Evolutionary conservation across 2,888 invertebrate species (phyloP).

Genomic region (Bruchidius siliquastri): DNA sequence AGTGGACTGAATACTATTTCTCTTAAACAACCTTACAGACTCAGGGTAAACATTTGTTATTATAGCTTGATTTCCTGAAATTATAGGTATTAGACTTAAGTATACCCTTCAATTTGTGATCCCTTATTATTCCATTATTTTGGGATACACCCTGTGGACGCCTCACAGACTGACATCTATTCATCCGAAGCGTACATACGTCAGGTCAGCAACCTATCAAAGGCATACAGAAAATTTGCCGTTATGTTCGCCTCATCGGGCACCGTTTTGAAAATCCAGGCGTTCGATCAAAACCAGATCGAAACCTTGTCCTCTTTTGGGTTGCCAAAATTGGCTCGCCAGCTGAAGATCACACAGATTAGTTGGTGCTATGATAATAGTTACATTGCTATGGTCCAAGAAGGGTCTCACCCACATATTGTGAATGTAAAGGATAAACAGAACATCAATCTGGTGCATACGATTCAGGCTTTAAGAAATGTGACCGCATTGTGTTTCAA

Average conservation of each 20-base stretch:
- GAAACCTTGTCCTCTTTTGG: constrained; percentile 27
- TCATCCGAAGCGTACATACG: neutral
- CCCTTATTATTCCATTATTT: too few relatives aligned
- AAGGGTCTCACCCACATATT: constrained; percentile 36
- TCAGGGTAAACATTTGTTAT: too few relatives aligned
- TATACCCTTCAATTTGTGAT: too few relatives aligned
- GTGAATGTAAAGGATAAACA: constrained; percentile 32
- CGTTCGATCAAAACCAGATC: constrained; percentile 18
- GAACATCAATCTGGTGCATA: constrained; percentile 34
- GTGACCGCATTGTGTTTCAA: constrained; percentile 35
- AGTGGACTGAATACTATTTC: too few relatives aligned
- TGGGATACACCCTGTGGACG: neutral
- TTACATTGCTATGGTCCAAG: constrained; percentile 34
- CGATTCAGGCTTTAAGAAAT: constrained; percentile 31
- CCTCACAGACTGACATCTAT: neutral
- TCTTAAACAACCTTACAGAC: too few relatives aligned
- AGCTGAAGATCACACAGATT: constrained; percentile 25
- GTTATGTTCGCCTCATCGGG: constrained; percentile 35
- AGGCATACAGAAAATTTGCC: neutral
- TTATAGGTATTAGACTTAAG: too few relatives aligned
- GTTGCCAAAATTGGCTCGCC: constrained; percentile 5
- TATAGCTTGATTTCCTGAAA: too few relatives aligned
- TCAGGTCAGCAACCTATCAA: neutral
- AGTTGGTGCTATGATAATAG: constrained; percentile 40
- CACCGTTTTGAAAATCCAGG: constrained; percentile 31